phyloP scores from a whole-genome alignment of 2,797 vertebrate genomes.

The Gambelia wislizenii region DNA sequence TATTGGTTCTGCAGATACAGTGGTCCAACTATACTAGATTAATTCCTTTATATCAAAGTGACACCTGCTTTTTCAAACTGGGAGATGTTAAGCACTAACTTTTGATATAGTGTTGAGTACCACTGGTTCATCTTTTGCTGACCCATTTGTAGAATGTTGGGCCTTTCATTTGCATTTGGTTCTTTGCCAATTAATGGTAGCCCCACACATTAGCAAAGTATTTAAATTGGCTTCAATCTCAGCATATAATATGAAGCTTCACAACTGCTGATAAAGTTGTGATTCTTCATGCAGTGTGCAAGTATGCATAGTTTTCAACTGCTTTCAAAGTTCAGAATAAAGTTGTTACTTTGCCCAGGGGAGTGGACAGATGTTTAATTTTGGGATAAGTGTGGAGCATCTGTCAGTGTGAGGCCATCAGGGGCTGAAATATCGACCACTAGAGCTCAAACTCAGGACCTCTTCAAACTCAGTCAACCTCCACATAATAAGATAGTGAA shows the following conservation, averaged over 20 bases:
- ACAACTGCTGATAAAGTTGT: not conserved
- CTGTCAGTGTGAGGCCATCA: not conserved
- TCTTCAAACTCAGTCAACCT: not conserved
- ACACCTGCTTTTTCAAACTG: not conserved
- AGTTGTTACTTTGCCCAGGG: not conserved
- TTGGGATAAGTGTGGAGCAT: not conserved
- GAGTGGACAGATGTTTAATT: not conserved
- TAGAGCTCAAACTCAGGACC: not conserved
- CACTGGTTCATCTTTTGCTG: not conserved
- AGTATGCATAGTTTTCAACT: not conserved
- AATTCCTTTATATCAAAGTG: not conserved
- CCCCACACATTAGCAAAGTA: not conserved
- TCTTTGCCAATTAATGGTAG: not conserved
- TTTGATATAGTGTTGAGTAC: not conserved
- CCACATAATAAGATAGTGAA: not conserved
- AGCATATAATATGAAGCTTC: not conserved
- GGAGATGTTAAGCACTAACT: not conserved
- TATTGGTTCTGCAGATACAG: not conserved
- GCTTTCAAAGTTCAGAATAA: not conserved
- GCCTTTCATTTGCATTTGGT: not conserved
- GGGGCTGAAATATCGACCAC: not conserved
- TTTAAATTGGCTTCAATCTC: not conserved
- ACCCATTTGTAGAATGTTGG: not conserved
- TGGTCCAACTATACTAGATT: too few relatives aligned
- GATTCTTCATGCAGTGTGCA: too few relatives aligned